Evolutionary conservation across 1,140 invertebrate genomes (phyloP).

Genomic region (Heliconius hewitsoni): DNA sequence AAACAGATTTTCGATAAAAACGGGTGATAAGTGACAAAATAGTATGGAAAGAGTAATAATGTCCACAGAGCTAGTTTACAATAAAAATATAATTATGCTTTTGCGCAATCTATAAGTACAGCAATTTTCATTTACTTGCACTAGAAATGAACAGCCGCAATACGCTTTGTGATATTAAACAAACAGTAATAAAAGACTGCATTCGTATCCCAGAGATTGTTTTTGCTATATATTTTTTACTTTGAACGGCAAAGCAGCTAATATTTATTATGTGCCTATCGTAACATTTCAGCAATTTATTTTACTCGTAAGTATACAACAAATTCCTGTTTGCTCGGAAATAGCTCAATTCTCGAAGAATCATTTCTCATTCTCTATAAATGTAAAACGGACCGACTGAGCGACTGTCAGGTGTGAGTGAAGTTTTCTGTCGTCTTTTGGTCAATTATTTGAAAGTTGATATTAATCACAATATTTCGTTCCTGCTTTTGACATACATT

Average conservation of each 20-base stretch:
- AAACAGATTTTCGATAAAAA: too few species aligned
- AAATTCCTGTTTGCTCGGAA: too few species aligned
- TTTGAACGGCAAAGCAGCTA: neutral
- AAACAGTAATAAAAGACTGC: neutral
- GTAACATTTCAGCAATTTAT: too few species aligned
- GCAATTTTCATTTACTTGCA: neutral
- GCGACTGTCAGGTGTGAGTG: too few species aligned
- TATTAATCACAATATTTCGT: neutral
- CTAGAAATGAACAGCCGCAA: neutral
- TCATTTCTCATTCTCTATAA: too few species aligned
- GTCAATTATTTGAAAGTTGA: neutral
- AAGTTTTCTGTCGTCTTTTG: neutral
- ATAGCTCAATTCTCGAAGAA: too few species aligned
- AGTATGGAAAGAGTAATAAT: too few species aligned
- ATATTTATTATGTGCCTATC: neutral
- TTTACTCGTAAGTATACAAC: too few species aligned
- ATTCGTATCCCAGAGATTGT: neutral
- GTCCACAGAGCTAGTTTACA: too few species aligned
- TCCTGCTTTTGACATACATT: neutral
- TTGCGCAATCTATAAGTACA: neutral
- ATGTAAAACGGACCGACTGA: too few species aligned
- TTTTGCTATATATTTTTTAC: neutral
- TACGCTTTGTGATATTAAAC: conserved; percentile 5
- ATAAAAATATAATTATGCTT: neutral
- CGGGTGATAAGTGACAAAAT: too few species aligned